Evolutionary conservation across 1,140 invertebrate genomes (phyloP).

Genomic region (Drosophila santomea): DNA sequence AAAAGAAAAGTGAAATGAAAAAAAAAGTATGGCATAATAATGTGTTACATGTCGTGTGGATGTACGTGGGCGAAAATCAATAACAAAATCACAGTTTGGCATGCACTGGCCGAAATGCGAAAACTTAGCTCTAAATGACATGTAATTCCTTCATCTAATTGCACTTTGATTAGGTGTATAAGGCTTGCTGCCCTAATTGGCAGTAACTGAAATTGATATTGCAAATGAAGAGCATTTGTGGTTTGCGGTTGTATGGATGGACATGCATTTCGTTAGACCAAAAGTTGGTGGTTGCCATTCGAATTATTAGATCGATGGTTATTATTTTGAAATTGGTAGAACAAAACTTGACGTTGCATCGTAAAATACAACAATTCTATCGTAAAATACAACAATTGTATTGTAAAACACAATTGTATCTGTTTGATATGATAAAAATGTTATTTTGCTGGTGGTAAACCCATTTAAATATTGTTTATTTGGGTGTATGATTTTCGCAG

Average conservation of each 20-base stretch:
- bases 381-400: no score
- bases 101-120: constrained; percentile 12
- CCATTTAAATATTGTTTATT: no score
- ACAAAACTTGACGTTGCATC: no score
- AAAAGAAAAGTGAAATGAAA: constrained; percentile 1
- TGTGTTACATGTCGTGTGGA: constrained; percentile 40
- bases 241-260: background rate
- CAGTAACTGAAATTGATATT: background rate
- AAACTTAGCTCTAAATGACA: background rate
- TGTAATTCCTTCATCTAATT: background rate
- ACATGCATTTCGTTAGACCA: background rate
- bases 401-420: no score
- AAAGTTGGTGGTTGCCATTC: background rate
- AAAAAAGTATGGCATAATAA: constrained; percentile 70
- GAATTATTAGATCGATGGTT: background rate
- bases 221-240: background rate
- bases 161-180: background rate
- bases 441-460: no score
- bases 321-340: background rate
- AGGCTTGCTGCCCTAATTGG: background rate
- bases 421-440: no score
- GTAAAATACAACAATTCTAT: no score
- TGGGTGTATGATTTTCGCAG: background rate
- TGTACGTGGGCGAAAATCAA: constrained; percentile 57
- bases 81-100: constrained; percentile 36